Evolutionary conservation across 2,888 invertebrate species (phyloP), one percentile per base, ranked within the genome.

Genomic region (Holacanthella duospinosa): DNA sequence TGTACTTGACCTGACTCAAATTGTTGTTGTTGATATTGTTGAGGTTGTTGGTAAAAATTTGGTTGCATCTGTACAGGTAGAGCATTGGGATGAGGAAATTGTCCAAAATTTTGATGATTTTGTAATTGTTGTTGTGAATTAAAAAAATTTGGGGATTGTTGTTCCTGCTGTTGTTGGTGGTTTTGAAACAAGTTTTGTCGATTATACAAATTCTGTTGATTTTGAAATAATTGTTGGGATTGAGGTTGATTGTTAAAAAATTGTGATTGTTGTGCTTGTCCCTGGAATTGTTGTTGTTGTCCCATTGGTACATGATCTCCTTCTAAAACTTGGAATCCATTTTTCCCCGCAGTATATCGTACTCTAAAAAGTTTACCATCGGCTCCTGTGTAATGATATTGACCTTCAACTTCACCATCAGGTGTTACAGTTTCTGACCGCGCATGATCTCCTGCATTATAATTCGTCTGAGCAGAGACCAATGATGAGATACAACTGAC

Each of bases 301-400:
- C 65, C 61, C 21, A 58, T 67, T 44, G 67, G 70, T 25, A 68
- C 62, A 64, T 70, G 70, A 55, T 67, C 70, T 12, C 70, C 68
- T 64, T 68, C 70, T n/a, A n/a, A n/a, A 12, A 68, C 68, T 27
- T 65, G 61, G 55, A 64, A 70, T 43, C 70, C 70, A 44, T 70
- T 65, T 62, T 69, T 70, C 27, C 70, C 70, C 36, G 70, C 70
- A 1, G 63, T 56, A 59, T 70, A 70, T 57, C 64, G 67, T 27
- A 70, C 66, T 9, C 68, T 68, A 55, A 68, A 65, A 12, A 68
- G 53, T 63, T 70, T 68, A 1, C 68, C 68, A 60, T 66, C 66
- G 28, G 57, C 48, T 48, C 53, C 62, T 2, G 63, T 63, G 58
- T 65, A 65, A 24, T 48, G 54, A 29, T 65, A 65, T 12, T 60